Evolutionary conservation across 2,888 invertebrate species (phyloP).

Genomic region (Germaria angustata): DNA sequence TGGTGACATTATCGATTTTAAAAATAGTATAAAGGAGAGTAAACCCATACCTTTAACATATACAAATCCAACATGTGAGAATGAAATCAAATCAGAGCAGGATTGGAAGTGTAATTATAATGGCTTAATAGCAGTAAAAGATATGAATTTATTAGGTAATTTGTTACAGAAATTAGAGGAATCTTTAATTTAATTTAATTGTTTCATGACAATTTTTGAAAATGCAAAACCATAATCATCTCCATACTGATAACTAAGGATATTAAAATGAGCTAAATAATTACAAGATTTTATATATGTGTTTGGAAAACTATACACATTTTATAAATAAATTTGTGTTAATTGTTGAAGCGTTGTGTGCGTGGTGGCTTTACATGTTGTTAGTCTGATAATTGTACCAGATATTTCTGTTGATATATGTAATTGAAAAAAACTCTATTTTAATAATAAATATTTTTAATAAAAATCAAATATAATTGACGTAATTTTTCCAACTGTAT

Average conservation of each 20-base stretch:
- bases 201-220: not conserved
- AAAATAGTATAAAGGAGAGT: constrained; percentile 73
- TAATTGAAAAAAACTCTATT: constrained; percentile 5
- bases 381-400: not conserved
- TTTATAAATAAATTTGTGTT: not conserved
- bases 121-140: constrained; percentile 82
- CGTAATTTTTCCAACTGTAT: too few relatives aligned
- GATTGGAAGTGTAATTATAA: constrained; percentile 76
- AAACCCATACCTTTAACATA: constrained; percentile 76
- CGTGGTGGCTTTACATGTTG: constrained; percentile 25
- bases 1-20: constrained; percentile 84
- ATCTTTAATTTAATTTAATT: constrained; percentile 20
- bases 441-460: constrained; percentile 41
- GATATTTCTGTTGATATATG: constrained; percentile 24
- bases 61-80: constrained; percentile 20
- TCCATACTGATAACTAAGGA: too few relatives aligned
- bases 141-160: constrained; percentile 74
- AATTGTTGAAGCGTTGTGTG: constrained; percentile 11
- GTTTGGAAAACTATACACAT: not conserved
- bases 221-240: not conserved
- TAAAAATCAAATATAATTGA: not conserved
- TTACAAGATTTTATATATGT: too few relatives aligned
- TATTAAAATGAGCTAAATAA: too few relatives aligned
- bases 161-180: constrained; percentile 67
- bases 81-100: not conserved